Evolutionary conservation across 2,888 invertebrate species (phyloP), one percentile per base, ranked within the genome.

Genomic region (Andrena bicolor): DNA sequence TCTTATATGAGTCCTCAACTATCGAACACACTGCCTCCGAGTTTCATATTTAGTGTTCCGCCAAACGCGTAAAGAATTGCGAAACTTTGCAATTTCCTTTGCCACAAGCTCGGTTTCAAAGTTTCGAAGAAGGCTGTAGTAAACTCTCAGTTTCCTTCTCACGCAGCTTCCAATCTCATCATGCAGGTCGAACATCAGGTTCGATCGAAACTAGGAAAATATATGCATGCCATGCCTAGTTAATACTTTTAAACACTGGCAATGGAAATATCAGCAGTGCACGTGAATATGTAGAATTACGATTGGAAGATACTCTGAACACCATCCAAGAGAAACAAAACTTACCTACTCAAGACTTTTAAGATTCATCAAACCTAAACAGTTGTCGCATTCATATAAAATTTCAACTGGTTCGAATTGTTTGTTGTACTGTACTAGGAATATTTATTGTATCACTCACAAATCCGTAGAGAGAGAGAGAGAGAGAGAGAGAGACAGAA

Each of bases 81-180:
- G 32, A 60, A 75, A 75, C 53, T 70, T 71, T 23, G 48, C 63
- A 76, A 76, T 75, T 69, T 69, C 51, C 49, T 69, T 28, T 49
- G 28, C 49, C 60, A 8, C 49, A 26, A 26, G n/a, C 26, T 10
- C 6, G 30, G 56, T 23, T 23, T 2, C 58, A 4, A 60, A 51
- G 60, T 66, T 35, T 49, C 49, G 23, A 30, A 41, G 41, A 60
- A 7, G 13, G 20, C 23, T n/a, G n/a, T 20, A 26, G 32, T 58
- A 64, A 71, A 71, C 48, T 64, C 32, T 71, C 41, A 56, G 58
- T 71, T 71, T 71, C 32, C 53, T 32, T 64, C 63, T 71, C 63
- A 64, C 48, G 30, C 60, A 71, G 71, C 49, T 56, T 56, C 35
- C 69, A 69, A 69, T 56, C 56, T 71, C 71, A 60, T 61, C 60